Evolutionary conservation across 2,113 vertebrate species (phyloP).

Genomic region (Gymnorhina tibicen): DNA sequence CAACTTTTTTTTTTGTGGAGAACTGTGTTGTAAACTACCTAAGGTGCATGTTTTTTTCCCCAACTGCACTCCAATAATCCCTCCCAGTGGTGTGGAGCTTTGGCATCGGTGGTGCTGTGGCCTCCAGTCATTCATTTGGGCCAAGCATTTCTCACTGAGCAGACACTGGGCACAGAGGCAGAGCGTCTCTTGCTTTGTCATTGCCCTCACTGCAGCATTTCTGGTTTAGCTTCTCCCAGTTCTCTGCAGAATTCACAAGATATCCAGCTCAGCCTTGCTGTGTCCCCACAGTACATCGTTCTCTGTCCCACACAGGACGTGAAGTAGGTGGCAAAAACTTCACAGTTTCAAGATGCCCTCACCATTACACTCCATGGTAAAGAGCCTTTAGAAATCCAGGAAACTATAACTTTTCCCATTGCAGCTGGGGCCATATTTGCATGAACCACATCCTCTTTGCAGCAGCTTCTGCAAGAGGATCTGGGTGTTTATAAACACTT

Average conservation of each 20-base stretch:
- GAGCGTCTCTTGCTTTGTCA: not conserved
- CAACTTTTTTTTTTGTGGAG: not conserved
- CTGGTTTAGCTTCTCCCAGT: not conserved
- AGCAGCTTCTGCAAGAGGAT: not conserved
- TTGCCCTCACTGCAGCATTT: not conserved
- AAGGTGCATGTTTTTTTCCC: not conserved
- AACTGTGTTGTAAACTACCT: not conserved
- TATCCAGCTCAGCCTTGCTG: not conserved
- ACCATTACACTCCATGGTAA: not conserved
- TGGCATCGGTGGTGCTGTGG: not conserved
- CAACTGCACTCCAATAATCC: fast-evolving
- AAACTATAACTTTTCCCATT: not conserved
- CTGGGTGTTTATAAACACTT: not conserved
- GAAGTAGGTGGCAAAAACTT: not conserved
- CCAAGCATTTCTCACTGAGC: not conserved
- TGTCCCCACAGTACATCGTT: not conserved
- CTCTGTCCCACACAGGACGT: not conserved
- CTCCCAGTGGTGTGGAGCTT: not conserved
- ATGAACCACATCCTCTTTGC: not conserved
- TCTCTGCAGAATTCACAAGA: not conserved
- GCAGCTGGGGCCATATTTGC: not conserved
- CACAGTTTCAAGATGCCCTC: not conserved
- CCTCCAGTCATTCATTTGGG: not conserved
- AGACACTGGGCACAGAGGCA: not conserved
- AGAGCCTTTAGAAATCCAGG: not conserved